phyloP scores from a whole-genome alignment of 53 echinoderm and acorn worm genomes.

The Crossaster papposus region DNA sequence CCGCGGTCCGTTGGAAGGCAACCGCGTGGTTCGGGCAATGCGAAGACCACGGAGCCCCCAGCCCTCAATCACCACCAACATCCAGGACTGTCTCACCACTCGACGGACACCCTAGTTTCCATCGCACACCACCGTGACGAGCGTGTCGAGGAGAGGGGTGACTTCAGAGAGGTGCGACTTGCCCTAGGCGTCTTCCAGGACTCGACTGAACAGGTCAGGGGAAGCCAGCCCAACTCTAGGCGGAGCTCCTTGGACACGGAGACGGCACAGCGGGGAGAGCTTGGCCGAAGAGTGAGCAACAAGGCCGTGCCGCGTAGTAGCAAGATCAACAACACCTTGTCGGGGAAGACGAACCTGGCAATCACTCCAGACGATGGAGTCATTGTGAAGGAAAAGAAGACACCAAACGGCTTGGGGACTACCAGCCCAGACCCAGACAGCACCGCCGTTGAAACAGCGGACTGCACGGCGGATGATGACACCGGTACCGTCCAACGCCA shows the following conservation, averaged over 20 bases:
- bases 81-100: not conserved
- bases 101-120: not conserved
- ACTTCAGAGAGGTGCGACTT: conserved; percentile 7
- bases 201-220: conserved; percentile 22
- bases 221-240: conserved; percentile 37
- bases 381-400: not conserved
- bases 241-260: conserved; percentile 13
- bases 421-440: not conserved
- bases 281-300: not conserved
- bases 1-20: not conserved
- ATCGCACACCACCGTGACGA: not conserved
- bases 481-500: conserved; percentile 12
- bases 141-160: not conserved
- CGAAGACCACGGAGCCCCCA: not conserved
- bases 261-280: not conserved
- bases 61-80: not conserved
- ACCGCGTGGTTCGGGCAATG: conserved; percentile 13
- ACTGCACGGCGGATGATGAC: conserved; percentile 12
- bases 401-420: not conserved
- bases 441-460: not conserved
- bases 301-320: not conserved
- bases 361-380: not conserved
- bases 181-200: conserved; percentile 34
- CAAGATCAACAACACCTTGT: not conserved
- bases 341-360: conserved; percentile 4